These are phyloP conservation scores for Ichneumon xanthorius DNA, from an alignment of 2,888 invertebrate genomes.

Conservation along the genomic window DNA sequence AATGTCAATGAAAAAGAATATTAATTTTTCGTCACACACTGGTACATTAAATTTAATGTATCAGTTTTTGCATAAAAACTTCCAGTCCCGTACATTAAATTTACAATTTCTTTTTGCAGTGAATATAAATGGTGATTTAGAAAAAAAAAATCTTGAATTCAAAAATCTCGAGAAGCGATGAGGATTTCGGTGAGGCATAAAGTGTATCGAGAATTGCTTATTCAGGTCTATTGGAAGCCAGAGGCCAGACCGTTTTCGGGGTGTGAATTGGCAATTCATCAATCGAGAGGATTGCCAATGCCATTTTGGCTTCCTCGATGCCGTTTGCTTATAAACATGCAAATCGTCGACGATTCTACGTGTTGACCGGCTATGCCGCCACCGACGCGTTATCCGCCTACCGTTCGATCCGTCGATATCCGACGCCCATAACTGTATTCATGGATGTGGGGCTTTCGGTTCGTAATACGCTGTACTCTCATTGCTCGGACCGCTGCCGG, in stretches of 20 bases:
- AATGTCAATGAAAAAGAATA: no score
- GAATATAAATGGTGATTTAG: no score
- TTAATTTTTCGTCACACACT: no score
- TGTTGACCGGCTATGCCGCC: conserved; percentile 16
- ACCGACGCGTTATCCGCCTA: conserved; percentile 2
- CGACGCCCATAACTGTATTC: conserved; percentile 46
- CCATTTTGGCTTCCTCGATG: conserved; percentile 69
- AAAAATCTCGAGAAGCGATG: no score
- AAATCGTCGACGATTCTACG: conserved; percentile 71
- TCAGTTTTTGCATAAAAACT: no score
- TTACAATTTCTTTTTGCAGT: no score
- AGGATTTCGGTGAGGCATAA: not conserved
- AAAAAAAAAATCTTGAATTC: no score
- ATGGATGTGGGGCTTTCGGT: conserved; percentile 51
- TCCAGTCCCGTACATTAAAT: no score
- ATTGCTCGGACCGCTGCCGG: conserved; percentile 14
- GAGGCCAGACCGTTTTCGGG: conserved; percentile 66
- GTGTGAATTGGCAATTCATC: conserved; percentile 76
- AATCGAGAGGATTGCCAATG: conserved; percentile 71
- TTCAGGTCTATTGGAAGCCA: conserved; percentile 72
- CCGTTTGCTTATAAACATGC: conserved; percentile 79
- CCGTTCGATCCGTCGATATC: conserved; percentile 14
- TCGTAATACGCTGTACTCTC: conserved; percentile 27
- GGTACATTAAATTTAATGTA: no score
- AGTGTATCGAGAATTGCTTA: conserved; percentile 57